A percentile compares a stretch with the other conserved stretches of the same genome.
Conservation (phyloP, 30 jellyfish, hydroid and myxozoan genomes). For the Rhopilema esculentum region DNA sequence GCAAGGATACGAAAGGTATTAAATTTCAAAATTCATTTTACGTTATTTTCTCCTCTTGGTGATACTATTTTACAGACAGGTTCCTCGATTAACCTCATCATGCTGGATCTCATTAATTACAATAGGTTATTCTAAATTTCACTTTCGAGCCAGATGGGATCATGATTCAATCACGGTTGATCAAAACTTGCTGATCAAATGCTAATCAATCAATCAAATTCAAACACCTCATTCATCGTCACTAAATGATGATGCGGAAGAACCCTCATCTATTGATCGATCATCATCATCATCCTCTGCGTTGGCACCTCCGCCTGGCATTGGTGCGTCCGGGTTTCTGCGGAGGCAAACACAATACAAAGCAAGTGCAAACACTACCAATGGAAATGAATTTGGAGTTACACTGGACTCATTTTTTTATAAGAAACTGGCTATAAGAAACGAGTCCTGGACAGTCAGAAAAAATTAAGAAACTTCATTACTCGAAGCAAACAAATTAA, state of each 20-base stretch:
- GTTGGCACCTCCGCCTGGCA: slow-evolving; percentile 67
- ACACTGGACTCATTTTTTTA: too few species aligned
- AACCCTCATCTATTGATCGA: slow-evolving; percentile 67
- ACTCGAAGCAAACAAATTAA: too few species aligned
- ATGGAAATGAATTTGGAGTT: not conserved
- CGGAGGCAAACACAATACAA: not conserved
- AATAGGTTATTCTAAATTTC: too few species aligned
- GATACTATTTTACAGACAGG: too few species aligned
- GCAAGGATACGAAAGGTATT: too few species aligned
- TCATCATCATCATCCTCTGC: slow-evolving; percentile 62
- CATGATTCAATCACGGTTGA: not conserved
- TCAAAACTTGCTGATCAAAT: not conserved
- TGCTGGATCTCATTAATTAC: too few species aligned
- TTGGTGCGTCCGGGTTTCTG: slow-evolving; percentile 91
- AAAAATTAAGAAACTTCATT: too few species aligned
- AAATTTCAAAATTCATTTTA: too few species aligned
- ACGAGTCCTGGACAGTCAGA: too few species aligned
- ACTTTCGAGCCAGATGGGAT: not conserved
- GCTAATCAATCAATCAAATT: not conserved
- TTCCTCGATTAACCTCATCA: too few species aligned
- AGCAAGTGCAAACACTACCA: not conserved
- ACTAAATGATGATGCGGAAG: slow-evolving; percentile 88
- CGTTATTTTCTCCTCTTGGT: too few species aligned
- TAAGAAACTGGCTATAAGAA: too few species aligned
- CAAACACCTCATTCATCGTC: slow-evolving; percentile 62